Evolutionary conservation across 2,113 vertebrate species (phyloP).

Genomic region (Tachycineta bicolor): DNA sequence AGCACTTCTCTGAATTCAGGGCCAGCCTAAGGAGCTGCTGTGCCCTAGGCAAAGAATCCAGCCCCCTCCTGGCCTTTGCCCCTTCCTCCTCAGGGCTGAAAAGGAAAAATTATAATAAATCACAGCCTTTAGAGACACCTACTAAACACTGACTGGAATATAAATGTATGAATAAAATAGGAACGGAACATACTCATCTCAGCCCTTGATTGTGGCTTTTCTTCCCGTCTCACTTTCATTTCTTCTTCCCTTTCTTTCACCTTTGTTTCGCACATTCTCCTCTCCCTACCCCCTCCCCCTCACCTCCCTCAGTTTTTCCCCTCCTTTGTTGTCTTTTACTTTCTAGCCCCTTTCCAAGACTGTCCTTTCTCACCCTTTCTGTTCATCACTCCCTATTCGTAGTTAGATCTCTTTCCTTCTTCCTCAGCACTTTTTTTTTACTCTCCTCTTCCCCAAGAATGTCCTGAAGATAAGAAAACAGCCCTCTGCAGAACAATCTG

Average conservation of each 20-base stretch:
- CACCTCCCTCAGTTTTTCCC: not conserved
- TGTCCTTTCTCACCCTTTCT: constrained; percentile 63
- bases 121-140: constrained; percentile 60
- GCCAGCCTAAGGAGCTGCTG: constrained; percentile 52
- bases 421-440: not conserved
- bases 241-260: constrained; percentile 52
- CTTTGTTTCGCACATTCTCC: constrained; percentile 31
- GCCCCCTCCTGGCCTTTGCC: constrained; percentile 65
- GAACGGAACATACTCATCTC: not conserved
- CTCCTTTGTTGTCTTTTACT: constrained; percentile 45
- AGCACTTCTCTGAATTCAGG: constrained; percentile 61
- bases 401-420: constrained; percentile 51
- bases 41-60: constrained; percentile 66
- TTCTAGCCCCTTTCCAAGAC: constrained; percentile 18
- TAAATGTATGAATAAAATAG: constrained; percentile 51
- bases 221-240: constrained; percentile 28
- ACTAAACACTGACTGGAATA: constrained; percentile 45
- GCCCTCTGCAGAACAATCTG: not conserved
- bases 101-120: constrained; percentile 66
- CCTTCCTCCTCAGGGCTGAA: not conserved
- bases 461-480: constrained; percentile 23
- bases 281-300: constrained; percentile 19
- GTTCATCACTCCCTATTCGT: constrained; percentile 21
- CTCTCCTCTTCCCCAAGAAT: constrained; percentile 41
- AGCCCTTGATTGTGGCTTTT: not conserved